Percentiles rank a stretch among this genome's conserved stretches.
Evolutionary conservation across 1,140 invertebrate species (phyloP).

Genomic region (Pseudomyrmex sp.): DNA sequence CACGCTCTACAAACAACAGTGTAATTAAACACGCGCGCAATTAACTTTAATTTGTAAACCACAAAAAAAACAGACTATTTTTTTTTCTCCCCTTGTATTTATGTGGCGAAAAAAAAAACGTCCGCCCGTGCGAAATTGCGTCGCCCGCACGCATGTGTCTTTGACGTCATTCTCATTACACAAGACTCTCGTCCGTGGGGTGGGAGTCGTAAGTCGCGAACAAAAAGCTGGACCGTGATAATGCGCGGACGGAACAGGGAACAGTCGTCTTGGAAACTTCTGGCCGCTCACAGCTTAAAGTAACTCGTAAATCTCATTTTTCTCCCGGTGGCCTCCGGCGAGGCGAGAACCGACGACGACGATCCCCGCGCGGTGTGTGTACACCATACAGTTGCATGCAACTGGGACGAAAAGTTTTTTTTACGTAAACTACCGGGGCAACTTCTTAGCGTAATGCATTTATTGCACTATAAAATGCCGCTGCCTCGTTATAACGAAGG

Average conservation of each 20-base stretch:
- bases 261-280: slow-evolving; percentile 80
- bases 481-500: slow-evolving; percentile 3
- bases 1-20: background rate
- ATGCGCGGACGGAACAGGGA: slow-evolving; percentile 73
- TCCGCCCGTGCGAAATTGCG: background rate
- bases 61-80: background rate
- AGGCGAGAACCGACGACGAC: background rate
- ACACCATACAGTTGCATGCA: slow-evolving; percentile 38
- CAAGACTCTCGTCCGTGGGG: slow-evolving; percentile 56
- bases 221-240: slow-evolving; percentile 72
- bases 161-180: slow-evolving; percentile 61
- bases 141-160: slow-evolving; percentile 10
- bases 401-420: slow-evolving; percentile 79
- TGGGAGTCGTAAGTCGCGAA: slow-evolving; percentile 62
- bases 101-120: background rate
- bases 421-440: slow-evolving; percentile 54
- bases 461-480: slow-evolving; percentile 72
- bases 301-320: slow-evolving; percentile 82
- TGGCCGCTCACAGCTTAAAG: slow-evolving; percentile 79
- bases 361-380: background rate
- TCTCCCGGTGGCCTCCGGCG: slow-evolving; percentile 55
- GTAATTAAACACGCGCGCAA: background rate
- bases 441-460: slow-evolving; percentile 78
- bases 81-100: background rate
- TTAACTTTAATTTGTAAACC: background rate